These are phyloP conservation scores for Solenopsis invicta DNA, from an alignment of 1,140 invertebrate species.

Conservation along the genomic window DNA sequence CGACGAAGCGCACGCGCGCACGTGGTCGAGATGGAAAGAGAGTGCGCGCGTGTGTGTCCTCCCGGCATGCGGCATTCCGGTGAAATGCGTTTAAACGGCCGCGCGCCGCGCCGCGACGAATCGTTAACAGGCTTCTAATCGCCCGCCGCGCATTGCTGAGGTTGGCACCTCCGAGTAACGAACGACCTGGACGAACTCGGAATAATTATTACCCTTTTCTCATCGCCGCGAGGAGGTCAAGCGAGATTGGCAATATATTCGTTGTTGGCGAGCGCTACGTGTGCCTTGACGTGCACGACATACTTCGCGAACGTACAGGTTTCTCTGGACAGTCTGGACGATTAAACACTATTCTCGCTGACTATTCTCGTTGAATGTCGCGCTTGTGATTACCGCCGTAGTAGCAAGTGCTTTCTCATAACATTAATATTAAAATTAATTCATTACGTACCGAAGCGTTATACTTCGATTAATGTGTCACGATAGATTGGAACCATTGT, in stretches of 20 bases:
- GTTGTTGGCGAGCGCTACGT: constrained; percentile 32
- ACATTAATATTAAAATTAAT: not conserved
- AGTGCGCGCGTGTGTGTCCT: not conserved
- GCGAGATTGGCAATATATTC: constrained; percentile 60
- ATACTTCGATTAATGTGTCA: not conserved
- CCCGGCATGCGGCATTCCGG: constrained; percentile 10
- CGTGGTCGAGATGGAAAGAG: constrained; percentile 8
- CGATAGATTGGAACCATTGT: not conserved
- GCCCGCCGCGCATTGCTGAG: constrained; percentile 28
- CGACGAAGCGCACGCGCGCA: constrained; percentile 16
- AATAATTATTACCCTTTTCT: constrained; percentile 53
- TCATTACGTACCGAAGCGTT: not conserved
- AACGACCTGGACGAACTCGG: constrained; percentile 34
- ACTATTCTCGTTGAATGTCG: not conserved
- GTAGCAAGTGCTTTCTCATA: too few relatives aligned
- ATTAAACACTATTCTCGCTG: not conserved
- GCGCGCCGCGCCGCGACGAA: constrained; percentile 43
- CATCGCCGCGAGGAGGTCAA: constrained; percentile 47
- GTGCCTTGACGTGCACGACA: not conserved
- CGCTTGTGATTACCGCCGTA: not conserved
- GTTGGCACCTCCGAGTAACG: constrained; percentile 16
- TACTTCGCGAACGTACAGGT: not conserved
- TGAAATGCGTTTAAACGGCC: constrained; percentile 56
- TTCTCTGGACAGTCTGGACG: not conserved
- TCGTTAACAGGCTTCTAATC: constrained; percentile 63